Evolutionary conservation across 2,113 vertebrate species (phyloP).

Genomic region (Equus quagga): DNA sequence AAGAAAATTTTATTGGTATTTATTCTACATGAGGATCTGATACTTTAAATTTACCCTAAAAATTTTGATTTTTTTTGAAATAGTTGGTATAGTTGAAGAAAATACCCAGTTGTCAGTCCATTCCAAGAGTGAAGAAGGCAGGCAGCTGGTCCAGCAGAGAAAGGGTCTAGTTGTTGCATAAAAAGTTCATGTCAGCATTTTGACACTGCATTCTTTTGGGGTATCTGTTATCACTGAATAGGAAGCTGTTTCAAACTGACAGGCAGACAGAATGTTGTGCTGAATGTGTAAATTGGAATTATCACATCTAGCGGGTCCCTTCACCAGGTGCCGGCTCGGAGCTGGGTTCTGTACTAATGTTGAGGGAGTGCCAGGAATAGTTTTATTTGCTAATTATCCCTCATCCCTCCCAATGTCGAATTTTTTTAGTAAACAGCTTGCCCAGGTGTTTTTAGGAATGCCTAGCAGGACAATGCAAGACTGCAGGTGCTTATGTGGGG

Average conservation of each 20-base stretch:
- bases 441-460: slow-evolving; percentile 87
- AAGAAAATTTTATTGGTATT: slow-evolving; percentile 54
- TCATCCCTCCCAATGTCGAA: slow-evolving; percentile 73
- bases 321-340: slow-evolving; percentile 89
- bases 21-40: slow-evolving; percentile 31
- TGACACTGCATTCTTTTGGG: slow-evolving; percentile 84
- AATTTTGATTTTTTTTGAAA: slow-evolving; percentile 50
- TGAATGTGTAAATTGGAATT: slow-evolving; percentile 91
- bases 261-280: slow-evolving; percentile 90
- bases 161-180: slow-evolving; percentile 83
- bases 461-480: slow-evolving; percentile 80
- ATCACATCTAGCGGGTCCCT: slow-evolving; percentile 88
- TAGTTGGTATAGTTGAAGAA: slow-evolving; percentile 64
- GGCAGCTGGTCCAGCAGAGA: slow-evolving; percentile 85
- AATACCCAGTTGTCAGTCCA: slow-evolving; percentile 71
- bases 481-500: slow-evolving; percentile 85
- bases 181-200: slow-evolving; percentile 88
- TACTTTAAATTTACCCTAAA: slow-evolving; percentile 57
- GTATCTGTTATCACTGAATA: slow-evolving; percentile 89
- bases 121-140: slow-evolving; percentile 77
- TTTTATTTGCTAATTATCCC: slow-evolving; percentile 88
- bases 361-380: slow-evolving; percentile 83
- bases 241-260: slow-evolving; percentile 89
- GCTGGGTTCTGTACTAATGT: slow-evolving; percentile 82
- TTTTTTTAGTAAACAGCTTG: slow-evolving; percentile 86